These are phyloP conservation scores for Crocallis elinguaria DNA, from an alignment of 2,888 invertebrate genomes.

Conservation along the genomic window DNA sequence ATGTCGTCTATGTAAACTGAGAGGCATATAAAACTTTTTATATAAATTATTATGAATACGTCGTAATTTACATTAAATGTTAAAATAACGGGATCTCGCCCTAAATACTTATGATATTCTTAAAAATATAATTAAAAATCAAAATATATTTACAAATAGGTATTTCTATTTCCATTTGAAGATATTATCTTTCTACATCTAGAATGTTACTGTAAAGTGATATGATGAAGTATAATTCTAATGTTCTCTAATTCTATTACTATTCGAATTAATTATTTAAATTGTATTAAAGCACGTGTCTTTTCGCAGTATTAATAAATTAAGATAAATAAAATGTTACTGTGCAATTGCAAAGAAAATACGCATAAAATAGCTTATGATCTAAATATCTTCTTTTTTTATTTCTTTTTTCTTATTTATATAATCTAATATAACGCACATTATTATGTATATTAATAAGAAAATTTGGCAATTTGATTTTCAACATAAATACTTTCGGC, in stretches of 20 bases:
- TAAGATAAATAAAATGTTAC: too few relatives aligned
- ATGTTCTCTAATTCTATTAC: background rate
- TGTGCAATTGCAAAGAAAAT: too few relatives aligned
- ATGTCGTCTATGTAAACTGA: background rate
- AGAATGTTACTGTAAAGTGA: background rate
- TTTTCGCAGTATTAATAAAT: too few relatives aligned
- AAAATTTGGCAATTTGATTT: too few relatives aligned
- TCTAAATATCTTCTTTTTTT: too few relatives aligned
- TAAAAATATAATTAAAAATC: background rate
- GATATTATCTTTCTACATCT: slow-evolving; percentile 13
- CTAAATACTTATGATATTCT: background rate
- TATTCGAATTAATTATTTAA: background rate
- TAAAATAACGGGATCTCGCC: background rate
- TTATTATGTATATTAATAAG: too few relatives aligned
- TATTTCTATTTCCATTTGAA: slow-evolving; percentile 2
- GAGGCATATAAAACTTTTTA: background rate
- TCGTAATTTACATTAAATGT: background rate
- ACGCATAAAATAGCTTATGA: too few relatives aligned
- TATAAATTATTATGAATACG: too few relatives aligned
- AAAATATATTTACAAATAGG: background rate
- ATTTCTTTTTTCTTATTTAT: too few relatives aligned
- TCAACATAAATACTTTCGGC: too few relatives aligned
- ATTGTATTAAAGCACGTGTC: too few relatives aligned
- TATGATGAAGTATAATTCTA: background rate
- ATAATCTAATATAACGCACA: too few relatives aligned